These are phyloP conservation scores for Rhyacophila brunnea DNA, from an alignment of 1,140 invertebrate species.

Conservation along the genomic window DNA sequence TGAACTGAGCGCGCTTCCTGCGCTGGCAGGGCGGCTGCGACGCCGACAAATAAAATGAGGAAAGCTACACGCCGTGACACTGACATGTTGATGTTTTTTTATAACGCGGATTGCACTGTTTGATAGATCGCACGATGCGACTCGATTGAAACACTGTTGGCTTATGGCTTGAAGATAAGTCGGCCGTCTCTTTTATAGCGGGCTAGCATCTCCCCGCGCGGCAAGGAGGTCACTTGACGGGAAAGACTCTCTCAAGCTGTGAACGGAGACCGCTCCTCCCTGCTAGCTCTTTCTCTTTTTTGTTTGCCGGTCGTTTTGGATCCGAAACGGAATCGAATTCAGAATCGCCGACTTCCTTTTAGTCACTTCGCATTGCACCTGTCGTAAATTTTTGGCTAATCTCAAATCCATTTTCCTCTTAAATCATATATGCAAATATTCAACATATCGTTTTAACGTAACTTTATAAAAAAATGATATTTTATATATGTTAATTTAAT, in stretches of 20 bases:
- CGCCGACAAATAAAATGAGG: conserved; percentile 54
- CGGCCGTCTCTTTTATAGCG: conserved; percentile 15
- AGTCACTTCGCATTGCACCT: no score
- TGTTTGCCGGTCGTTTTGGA: background rate
- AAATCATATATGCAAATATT: no score
- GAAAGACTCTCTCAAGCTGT: conserved; percentile 16
- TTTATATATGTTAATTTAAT: no score
- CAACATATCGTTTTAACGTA: no score
- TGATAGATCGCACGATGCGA: conserved; percentile 6
- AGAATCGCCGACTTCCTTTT: no score
- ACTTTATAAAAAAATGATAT: no score
- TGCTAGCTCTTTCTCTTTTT: conserved; percentile 23
- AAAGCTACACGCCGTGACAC: conserved; percentile 49
- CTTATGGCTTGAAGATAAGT: conserved; percentile 9
- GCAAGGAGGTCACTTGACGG: conserved; percentile 15
- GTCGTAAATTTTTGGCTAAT: no score
- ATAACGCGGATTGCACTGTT: no score
- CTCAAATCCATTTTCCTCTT: no score
- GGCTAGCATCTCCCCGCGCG: background rate
- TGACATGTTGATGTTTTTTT: conserved; percentile 15
- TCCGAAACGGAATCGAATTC: no score
- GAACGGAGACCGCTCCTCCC: conserved; percentile 1
- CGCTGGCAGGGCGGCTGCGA: conserved; percentile 62
- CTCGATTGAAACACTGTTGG: conserved; percentile 14
- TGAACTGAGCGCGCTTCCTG: conserved; percentile 57